phyloP scores from a whole-genome alignment of 2,113 vertebrate species.

The Prietella phreatophila region DNA sequence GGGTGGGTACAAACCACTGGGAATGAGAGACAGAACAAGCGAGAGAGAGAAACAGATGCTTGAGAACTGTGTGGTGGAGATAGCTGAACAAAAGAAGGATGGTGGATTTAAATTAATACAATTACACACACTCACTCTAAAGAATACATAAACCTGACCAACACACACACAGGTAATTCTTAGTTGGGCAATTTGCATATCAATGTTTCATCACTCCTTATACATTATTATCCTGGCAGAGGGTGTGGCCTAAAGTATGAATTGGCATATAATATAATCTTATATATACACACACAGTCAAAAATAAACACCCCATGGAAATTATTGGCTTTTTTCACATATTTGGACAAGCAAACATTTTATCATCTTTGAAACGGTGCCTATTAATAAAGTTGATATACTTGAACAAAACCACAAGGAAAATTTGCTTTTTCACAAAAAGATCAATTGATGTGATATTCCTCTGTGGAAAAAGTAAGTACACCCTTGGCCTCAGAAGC shows the following conservation, averaged over 20 bases:
- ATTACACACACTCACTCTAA: constrained; percentile 65
- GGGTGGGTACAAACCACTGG: background rate
- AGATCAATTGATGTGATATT: too few species aligned
- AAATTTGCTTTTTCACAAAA: too few species aligned
- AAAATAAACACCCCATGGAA: too few species aligned
- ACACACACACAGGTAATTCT: constrained; percentile 1
- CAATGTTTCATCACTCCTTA: background rate
- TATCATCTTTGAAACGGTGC: too few species aligned
- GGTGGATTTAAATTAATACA: constrained; percentile 69
- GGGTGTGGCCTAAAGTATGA: background rate
- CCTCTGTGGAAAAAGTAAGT: too few species aligned
- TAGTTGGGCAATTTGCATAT: background rate
- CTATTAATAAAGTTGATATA: too few species aligned
- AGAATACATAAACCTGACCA: constrained; percentile 58
- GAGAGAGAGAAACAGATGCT: background rate
- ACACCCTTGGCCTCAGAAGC: too few species aligned
- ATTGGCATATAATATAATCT: background rate
- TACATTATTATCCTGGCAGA: background rate
- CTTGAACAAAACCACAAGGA: too few species aligned
- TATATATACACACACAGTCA: too few species aligned
- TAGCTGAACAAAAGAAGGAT: constrained; percentile 66
- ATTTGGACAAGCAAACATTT: too few species aligned
- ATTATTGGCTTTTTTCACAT: too few species aligned
- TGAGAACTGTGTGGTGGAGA: constrained; percentile 66
- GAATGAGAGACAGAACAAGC: background rate